phyloP scores from a whole-genome alignment of 2,888 invertebrate genomes.

The Lutraria lutraria region DNA sequence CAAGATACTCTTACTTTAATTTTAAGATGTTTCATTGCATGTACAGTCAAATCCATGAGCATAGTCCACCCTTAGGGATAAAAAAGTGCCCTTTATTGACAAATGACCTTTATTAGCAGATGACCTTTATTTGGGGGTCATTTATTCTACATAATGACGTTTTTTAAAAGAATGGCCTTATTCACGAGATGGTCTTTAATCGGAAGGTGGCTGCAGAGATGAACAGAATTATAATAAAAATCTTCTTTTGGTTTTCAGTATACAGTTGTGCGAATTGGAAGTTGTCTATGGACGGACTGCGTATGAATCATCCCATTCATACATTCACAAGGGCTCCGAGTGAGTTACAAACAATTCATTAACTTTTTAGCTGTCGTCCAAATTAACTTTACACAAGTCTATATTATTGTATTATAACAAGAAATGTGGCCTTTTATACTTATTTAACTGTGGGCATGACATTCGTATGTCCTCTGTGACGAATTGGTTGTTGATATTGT shows the following conservation, averaged over 20 bases:
- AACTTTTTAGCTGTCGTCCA: background rate
- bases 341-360: constrained; percentile 43
- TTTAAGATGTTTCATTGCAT: background rate
- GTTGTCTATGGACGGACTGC: constrained; percentile 87
- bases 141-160: too few species aligned
- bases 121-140: too few species aligned
- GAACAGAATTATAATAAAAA: background rate
- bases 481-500: background rate
- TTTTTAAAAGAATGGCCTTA: too few species aligned
- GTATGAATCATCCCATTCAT: constrained; percentile 90
- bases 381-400: too few species aligned
- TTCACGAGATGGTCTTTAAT: background rate
- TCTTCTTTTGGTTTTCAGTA: constrained; percentile 70
- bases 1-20: background rate
- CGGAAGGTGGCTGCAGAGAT: background rate
- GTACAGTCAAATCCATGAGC: background rate
- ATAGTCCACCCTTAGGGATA: background rate
- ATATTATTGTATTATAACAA: too few species aligned
- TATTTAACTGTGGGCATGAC: background rate
- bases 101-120: too few species aligned
- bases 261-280: constrained; percentile 90
- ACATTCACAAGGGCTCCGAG: constrained; percentile 92
- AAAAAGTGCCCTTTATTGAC: too few species aligned
- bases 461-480: background rate
- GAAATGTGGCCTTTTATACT: background rate